Base-by-base conservation (phyloP, 2,888 invertebrate species). In the Blastobasis lacticolella region DNA sequence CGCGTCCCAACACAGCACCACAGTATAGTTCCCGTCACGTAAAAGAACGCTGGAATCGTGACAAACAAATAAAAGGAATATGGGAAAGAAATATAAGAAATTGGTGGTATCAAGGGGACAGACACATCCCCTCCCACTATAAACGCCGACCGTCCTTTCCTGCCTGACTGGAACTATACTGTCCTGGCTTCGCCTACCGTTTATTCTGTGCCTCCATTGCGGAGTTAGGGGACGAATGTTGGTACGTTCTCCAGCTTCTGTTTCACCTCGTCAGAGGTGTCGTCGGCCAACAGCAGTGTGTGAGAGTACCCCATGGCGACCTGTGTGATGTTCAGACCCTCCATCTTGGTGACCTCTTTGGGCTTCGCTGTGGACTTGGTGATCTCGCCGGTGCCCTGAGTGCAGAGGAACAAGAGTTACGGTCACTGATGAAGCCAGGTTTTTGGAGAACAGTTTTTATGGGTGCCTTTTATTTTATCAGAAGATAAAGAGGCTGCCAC, bases 261-360 rank as follows among this genome's bases (percentile, higher is more conserved):
- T 60, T 90, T 89, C 5, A 90, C 90, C 48, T 82, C 82, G 38
- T 91, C 91, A 5, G 84, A 61, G 6, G 88, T 71, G 44, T 90
- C 89, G 56, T 91, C 89, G 54, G 88, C 87, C 10, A 91, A 71
- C 5, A 96, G 78, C 63, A 96, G 81, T 2, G 96, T 94, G 81
- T 97, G 97, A 4, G 95, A 95, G 69, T 92, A 92, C 4, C 97
- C 97, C 92, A 96, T 95, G 2, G 94, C 83, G 44, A 97, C 91
- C 58, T 93, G 91, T 46, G 93, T 91, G 58, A 96, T 91, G 79
- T 94, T 93, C 54, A 95, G 84, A 41, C 94, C 94, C 51, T 93
- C 93, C 84, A 94, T 88, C 55, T 91, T 91, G 49, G 90, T 90
- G 62, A 97, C 95, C 86, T 97, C 97, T 81, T 95, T 94, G 36